Percentiles rank a stretch among this genome's conserved stretches.
Evolutionary conservation across 1,140 invertebrate species (phyloP).

Genomic region (Ectropis grisescens): DNA sequence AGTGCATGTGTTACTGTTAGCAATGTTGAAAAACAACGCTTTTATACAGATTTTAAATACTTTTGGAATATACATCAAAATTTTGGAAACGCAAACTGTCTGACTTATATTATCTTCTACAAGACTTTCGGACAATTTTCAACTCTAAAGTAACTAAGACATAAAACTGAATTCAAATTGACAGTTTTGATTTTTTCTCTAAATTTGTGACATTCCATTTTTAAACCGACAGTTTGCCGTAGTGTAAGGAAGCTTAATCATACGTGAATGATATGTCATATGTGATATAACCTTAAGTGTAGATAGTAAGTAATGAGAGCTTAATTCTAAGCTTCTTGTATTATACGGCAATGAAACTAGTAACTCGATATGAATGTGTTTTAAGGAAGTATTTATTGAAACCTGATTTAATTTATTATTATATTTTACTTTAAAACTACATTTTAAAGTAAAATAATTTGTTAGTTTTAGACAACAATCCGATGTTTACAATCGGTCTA

Average conservation of each 20-base stretch:
- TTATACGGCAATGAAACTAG: constrained; percentile 19
- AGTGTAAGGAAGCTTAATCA: constrained; percentile 37
- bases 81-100: too few species aligned
- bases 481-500: constrained; percentile 25
- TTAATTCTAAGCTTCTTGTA: constrained; percentile 22
- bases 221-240: constrained; percentile 38
- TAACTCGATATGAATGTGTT: constrained; percentile 27
- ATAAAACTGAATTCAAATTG: too few species aligned
- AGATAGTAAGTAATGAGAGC: constrained; percentile 22
- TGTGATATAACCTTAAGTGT: constrained; percentile 58
- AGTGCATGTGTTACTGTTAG: constrained; percentile 31
- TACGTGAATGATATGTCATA: constrained; percentile 55
- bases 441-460: constrained; percentile 32
- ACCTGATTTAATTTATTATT: constrained; percentile 31
- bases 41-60: constrained; percentile 20
- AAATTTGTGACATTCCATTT: constrained; percentile 21
- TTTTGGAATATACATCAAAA: too few species aligned
- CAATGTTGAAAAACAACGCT: constrained; percentile 12
- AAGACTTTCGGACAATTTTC: too few species aligned
- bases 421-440: constrained; percentile 33
- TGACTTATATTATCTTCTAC: too few species aligned
- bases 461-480: constrained; percentile 28
- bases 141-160: too few species aligned
- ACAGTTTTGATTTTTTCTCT: too few species aligned
- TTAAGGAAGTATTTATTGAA: constrained; percentile 50